Conservation (phyloP, 2,113 vertebrate species). For the Isurus oxyrinchus region DNA sequence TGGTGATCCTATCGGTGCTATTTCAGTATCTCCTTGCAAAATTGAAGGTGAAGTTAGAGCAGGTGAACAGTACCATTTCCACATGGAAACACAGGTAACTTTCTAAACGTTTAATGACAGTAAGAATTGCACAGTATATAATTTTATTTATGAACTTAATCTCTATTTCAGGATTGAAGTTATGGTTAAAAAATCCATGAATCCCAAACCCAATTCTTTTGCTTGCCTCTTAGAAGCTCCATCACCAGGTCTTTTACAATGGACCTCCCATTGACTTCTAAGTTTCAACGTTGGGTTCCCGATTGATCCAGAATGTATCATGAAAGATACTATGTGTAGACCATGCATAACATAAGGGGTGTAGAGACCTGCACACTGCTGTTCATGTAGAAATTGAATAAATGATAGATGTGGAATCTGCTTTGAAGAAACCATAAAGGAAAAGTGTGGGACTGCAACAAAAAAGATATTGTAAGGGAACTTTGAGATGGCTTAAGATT, state of each 20-base stretch:
- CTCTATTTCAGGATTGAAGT: neutral
- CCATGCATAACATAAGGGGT: neutral
- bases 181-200: neutral
- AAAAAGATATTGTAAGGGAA: neutral
- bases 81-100: slow-evolving; percentile 39
- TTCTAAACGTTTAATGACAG: neutral
- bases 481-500: neutral
- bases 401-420: neutral
- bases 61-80: slow-evolving; percentile 38
- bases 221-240: neutral
- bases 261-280: neutral
- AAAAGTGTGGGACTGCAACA: neutral
- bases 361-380: neutral
- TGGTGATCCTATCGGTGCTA: slow-evolving; percentile 25
- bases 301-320: neutral
- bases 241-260: neutral
- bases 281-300: too few relatives aligned
- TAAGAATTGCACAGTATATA: neutral
- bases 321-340: neutral
- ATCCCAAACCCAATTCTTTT: neutral
- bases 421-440: neutral
- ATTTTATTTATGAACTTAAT: neutral
- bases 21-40: slow-evolving; percentile 22
- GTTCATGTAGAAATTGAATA: neutral
- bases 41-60: slow-evolving; percentile 33